Evolutionary conservation across 53 echinoderm and acorn worm genomes (phyloP), one percentile per base, ranked within the genome.

Genomic region (Antedon mediterranea): DNA sequence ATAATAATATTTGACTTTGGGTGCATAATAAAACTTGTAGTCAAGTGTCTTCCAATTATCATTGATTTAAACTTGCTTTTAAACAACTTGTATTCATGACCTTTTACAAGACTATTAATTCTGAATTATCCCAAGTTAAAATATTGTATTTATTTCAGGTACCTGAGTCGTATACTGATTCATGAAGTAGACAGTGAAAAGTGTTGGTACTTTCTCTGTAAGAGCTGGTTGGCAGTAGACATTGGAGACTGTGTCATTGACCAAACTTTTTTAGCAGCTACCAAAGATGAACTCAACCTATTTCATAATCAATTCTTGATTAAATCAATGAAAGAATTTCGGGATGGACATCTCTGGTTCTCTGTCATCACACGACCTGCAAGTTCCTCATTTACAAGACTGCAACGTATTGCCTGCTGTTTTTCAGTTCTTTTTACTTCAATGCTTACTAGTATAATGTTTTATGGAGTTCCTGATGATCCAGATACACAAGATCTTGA

Each of bases 141-240:
- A n/a, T n/a, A n/a, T 72, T 73, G n/a, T n/a, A 43, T 77, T 41
- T 15, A n/a, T 42, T 31, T 26, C 73, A 94, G 95, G 95, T 87
- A 89, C 43, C 32, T 95, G 11, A 95, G 89, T 82, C 91, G 95
- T 13, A 87, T 95, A 75, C 44, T 91, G 32, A 86, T 95, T n/a
- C 91, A 95, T 28, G 91, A 91, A 43, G 81, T 95, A 28, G 89
- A 95, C 79, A 91, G 73, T 34, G 85, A 84, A 30, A 81, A 78
- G 11, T 81, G 87, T 82, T 95, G 95, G 95, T 91, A 95, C 79
- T 91, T 95, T 84, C 87, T 95, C 31, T 89, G 91, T 72, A 91
- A 92, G 26, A 87, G 87, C 33, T 95, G 95, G 95, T 78, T 95
- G 0, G 87, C 90, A n/a, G 82, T 91, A 0, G 87, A 89, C 74